Evolutionary conservation across 2,888 invertebrate genomes (phyloP).

Genomic region (Dryobota labecula): DNA sequence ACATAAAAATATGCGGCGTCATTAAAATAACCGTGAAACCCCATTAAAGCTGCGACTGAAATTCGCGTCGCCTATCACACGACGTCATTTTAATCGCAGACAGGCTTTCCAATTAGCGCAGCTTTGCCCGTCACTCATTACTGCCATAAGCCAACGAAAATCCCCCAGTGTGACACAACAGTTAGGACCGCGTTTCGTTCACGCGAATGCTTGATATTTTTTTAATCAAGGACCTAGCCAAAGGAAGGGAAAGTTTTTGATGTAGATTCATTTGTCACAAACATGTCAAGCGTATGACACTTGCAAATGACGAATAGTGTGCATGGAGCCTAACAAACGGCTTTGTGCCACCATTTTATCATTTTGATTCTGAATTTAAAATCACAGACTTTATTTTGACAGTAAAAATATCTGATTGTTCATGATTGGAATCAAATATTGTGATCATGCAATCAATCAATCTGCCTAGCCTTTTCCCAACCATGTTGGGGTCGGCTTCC

Average conservation of each 20-base stretch:
- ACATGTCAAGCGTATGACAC: constrained; percentile 52
- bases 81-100: constrained; percentile 66
- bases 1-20: constrained; percentile 55
- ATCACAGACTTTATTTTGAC: constrained; percentile 17
- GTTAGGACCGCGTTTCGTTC: constrained; percentile 59
- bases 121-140: constrained; percentile 68
- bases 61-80: constrained; percentile 64
- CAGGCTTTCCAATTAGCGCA: constrained; percentile 69
- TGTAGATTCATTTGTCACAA: constrained; percentile 63
- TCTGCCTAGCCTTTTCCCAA: too few species aligned
- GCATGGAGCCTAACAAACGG: constrained; percentile 48
- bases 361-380: constrained; percentile 42
- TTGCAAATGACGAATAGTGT: constrained; percentile 51
- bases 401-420: not conserved
- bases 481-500: too few species aligned
- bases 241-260: constrained; percentile 60
- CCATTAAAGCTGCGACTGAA: constrained; percentile 57
- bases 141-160: constrained; percentile 65
- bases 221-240: constrained; percentile 63
- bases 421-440: constrained; percentile 18
- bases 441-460: not conserved
- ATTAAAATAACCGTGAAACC: constrained; percentile 66
- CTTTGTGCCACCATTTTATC: constrained; percentile 41
- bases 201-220: constrained; percentile 58
- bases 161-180: constrained; percentile 62